Percentiles rank a stretch among this genome's conserved stretches.
These are phyloP conservation scores for Holacanthella duospinosa DNA, from an alignment of 2,888 invertebrate genomes.

Conservation along the genomic window DNA sequence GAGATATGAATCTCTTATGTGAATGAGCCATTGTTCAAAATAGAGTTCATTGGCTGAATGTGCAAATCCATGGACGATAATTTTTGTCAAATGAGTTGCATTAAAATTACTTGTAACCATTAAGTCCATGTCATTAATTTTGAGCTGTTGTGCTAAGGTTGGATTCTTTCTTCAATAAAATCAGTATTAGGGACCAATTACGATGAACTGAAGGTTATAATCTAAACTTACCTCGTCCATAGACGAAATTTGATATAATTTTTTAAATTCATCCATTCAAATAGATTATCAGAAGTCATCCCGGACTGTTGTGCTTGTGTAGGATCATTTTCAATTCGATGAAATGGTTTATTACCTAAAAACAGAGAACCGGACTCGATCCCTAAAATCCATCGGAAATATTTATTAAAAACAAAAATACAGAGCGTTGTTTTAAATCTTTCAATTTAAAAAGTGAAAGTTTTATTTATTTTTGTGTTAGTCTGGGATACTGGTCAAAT, in stretches of 20 bases:
- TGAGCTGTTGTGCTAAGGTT: not conserved
- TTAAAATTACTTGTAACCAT: slow-evolving; percentile 24
- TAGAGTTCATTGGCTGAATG: slow-evolving; percentile 30
- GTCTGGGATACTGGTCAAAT: too few relatives aligned
- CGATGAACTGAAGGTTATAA: not conserved
- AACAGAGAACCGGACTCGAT: not conserved
- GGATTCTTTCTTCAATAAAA: slow-evolving; percentile 3
- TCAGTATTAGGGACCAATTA: not conserved
- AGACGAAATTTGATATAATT: slow-evolving; percentile 28
- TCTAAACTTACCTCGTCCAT: slow-evolving; percentile 27
- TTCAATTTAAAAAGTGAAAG: not conserved
- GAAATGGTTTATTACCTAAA: not conserved
- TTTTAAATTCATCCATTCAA: slow-evolving; percentile 31
- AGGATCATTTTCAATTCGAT: slow-evolving; percentile 19
- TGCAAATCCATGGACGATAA: slow-evolving; percentile 28
- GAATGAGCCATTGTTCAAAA: slow-evolving; percentile 27
- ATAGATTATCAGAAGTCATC: slow-evolving; percentile 22
- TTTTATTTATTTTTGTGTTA: too few relatives aligned
- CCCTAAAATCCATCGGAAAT: too few relatives aligned
- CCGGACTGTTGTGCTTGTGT: slow-evolving; percentile 22
- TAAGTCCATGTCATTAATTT: not conserved
- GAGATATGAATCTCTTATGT: slow-evolving; percentile 24
- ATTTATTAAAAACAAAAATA: not conserved
- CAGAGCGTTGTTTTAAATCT: not conserved
- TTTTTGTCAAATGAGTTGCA: slow-evolving; percentile 20